Percentiles rank a stretch among this genome's conserved stretches.
These are phyloP conservation scores for Linepithema humile DNA, from an alignment of 1,140 invertebrate species.

Conservation along the genomic window DNA sequence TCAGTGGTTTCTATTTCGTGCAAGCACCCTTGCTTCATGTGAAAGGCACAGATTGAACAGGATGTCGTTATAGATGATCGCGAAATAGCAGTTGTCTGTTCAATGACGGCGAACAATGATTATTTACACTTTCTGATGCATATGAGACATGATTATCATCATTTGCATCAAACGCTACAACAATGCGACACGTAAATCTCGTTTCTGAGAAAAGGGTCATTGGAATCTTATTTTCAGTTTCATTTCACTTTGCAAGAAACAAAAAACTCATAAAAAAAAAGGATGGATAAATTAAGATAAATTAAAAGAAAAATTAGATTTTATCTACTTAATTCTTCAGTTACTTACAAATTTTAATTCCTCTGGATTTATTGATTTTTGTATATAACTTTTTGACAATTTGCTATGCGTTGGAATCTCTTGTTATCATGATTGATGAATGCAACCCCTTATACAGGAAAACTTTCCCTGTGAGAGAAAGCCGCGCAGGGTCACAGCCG, in stretches of 20 bases:
- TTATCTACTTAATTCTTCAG: too few species aligned
- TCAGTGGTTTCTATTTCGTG: slow-evolving; percentile 25
- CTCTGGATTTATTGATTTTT: neutral
- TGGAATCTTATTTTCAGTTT: neutral
- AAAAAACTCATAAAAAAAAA: too few species aligned
- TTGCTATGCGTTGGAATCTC: neutral
- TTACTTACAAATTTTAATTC: too few species aligned
- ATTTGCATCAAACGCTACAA: neutral
- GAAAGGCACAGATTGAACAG: slow-evolving; percentile 1
- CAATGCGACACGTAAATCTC: too few species aligned
- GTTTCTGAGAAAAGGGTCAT: too few species aligned
- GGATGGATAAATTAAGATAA: too few species aligned
- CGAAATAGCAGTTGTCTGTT: slow-evolving; percentile 1
- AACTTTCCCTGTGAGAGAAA: slow-evolving; percentile 47
- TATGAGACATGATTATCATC: neutral
- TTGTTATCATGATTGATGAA: neutral
- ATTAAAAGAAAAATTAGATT: too few species aligned
- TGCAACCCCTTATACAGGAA: slow-evolving; percentile 12
- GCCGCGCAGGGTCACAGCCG: neutral
- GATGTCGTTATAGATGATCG: neutral
- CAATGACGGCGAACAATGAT: neutral
- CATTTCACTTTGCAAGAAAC: neutral
- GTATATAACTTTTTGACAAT: neutral
- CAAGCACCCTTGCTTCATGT: neutral
- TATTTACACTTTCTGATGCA: neutral